Percentiles rank a stretch among this genome's conserved stretches.
These are phyloP conservation scores for Pristionchus pacificus DNA, from an alignment of 1,140 invertebrate species.

Conservation along the genomic window DNA sequence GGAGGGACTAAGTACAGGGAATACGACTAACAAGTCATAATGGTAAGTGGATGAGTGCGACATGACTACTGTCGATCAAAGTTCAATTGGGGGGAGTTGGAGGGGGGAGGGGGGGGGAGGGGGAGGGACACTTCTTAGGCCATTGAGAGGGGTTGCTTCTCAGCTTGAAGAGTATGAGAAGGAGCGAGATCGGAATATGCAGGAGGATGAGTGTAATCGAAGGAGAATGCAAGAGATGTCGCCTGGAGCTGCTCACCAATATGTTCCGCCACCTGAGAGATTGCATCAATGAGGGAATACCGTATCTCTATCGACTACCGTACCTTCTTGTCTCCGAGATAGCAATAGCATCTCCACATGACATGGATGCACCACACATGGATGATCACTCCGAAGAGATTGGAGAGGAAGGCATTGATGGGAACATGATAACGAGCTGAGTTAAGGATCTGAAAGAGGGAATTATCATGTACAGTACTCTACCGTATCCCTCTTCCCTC, in stretches of 20 bases:
- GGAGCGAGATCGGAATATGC: conserved; percentile 39
- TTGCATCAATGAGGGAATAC: background rate
- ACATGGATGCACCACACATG: conserved; percentile 55
- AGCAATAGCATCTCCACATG: conserved; percentile 55
- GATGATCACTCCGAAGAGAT: conserved; percentile 51
- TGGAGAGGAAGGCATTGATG: conserved; percentile 31
- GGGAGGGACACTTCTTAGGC: too few species aligned
- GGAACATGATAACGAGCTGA: too few species aligned
- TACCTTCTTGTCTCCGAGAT: conserved; percentile 54
- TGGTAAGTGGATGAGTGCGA: too few species aligned
- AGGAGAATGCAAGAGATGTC: conserved; percentile 52
- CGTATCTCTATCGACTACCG: too few species aligned
- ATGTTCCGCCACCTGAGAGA: conserved; percentile 43
- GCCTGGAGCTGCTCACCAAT: conserved; percentile 51
- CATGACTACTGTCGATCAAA: too few species aligned
- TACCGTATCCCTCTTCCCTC: conserved; percentile 5
- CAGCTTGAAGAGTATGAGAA: conserved; percentile 15
- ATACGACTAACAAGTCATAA: too few species aligned
- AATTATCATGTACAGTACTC: background rate
- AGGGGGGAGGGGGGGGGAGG: too few species aligned
- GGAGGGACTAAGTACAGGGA: too few species aligned
- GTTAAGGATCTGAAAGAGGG: conserved; percentile 1
- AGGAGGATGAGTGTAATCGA: conserved; percentile 54
- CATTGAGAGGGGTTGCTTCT: conserved; percentile 25
- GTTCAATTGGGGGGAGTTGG: too few species aligned